These are phyloP conservation scores for Harpagus bidentatus DNA, from an alignment of 2,113 vertebrate genomes.

Conservation along the genomic window DNA sequence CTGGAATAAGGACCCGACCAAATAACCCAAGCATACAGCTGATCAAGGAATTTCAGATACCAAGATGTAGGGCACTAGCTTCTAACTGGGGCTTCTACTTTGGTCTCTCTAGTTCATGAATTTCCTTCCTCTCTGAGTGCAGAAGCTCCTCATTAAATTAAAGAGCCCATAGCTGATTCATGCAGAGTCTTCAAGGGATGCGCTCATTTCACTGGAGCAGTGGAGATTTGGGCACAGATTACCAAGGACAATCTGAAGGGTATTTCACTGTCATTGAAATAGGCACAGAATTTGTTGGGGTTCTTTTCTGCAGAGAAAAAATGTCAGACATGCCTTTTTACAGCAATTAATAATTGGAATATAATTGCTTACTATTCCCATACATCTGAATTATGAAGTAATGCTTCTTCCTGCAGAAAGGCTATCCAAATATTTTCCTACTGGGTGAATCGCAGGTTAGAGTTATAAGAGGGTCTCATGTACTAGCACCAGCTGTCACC, in stretches of 20 bases:
- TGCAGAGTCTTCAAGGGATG: not conserved
- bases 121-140: not conserved
- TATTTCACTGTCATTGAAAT: not conserved
- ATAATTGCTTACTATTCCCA: constrained; percentile 3
- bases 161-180: not conserved
- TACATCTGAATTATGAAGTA: not conserved
- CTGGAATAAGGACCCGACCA: not conserved
- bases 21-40: not conserved
- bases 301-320: not conserved
- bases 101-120: not conserved
- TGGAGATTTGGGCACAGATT: not conserved
- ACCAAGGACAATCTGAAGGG: not conserved
- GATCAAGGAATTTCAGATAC: not conserved
- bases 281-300: not conserved
- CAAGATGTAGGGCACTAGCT: not conserved
- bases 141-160: not conserved
- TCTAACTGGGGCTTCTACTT: not conserved
- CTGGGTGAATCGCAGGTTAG: not conserved
- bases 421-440: constrained; percentile 8
- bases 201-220: not conserved
- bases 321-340: not conserved
- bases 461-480: not conserved
- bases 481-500: not conserved
- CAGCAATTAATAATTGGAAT: not conserved
- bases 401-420: not conserved